Base-by-base conservation (phyloP, 2,113 vertebrate genomes). In the Dendrocopos noguchii region DNA sequence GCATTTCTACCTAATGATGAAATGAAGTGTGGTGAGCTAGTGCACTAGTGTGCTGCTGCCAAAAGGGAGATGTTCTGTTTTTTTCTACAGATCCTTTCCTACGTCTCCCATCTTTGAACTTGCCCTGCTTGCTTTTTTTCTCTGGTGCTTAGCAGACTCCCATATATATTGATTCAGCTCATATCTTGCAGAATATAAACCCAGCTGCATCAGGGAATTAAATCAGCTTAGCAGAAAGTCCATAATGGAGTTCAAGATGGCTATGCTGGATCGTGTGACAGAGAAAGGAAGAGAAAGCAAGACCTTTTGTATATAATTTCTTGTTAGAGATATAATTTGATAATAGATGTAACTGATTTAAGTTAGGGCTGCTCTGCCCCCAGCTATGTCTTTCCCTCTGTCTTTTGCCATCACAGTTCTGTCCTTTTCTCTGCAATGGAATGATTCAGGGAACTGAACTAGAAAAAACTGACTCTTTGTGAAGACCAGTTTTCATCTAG, bases 131-230 rank as follows among this genome's bases (percentile, higher is more conserved):
- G 1, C 14, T 18, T 18, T 52, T 50, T 66, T 66, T 31, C 27
- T 22, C n/a, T 65, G 60, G 33, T 16, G 27, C 29, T 70, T 55
- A 68, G 1, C 16, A 36, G 34, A 7, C 12, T 64, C 7, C 8
- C 2, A 1, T 25, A 5, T 0, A 0, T 16, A 13, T 39, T 46
- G 74, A 14, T 55, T 56, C 15, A 56, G 25, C 27, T 79, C 6
- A 0, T 22, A 22, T 47, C 34, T 79, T 55, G n/a, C 36, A 63
- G 63, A 72, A 25, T 6, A 5, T 9, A 21, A 36, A 21, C 34
- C 15, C 10, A 15, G 19, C 59, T 76, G 64, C 29, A 1, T 55
- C 12, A 10, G 28, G 44, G 50, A 28, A 4, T 34, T 68, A 60
- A 52, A 24, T 75, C 42, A 79, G 13, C n/a, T 79, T 56, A 21